Base-by-base conservation (phyloP, 92 coral and sea anemone genomes). In the Zoanthus sansibaricus region DNA sequence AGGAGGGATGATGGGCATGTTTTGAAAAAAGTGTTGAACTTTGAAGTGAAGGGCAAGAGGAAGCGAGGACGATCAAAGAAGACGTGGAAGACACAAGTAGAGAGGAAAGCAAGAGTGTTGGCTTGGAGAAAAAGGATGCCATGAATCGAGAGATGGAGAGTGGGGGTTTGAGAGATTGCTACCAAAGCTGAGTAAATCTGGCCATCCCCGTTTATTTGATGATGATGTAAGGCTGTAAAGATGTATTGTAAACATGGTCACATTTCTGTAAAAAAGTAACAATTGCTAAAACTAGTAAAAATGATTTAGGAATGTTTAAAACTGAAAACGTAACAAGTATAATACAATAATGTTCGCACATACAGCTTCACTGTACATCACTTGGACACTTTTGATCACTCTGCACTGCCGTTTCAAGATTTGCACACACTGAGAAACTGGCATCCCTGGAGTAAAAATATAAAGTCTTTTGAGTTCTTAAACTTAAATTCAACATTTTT, bases 341-440 rank as follows among this genome's bases (percentile, higher is more conserved):
- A 11, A 6, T 7, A 49, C 7, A 0, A 49, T 49, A 49, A 49
- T 7, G 55, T 7, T 7, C 55, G 16, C 6, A 78, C 94, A 90
- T 82, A 97, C 99, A 86, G 99, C 99, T 84, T 97, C 99, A 89
- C 99, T 97, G 91, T 97, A 97, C 95, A 97, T 97, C 3, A 94
- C 98, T 87, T 97, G 98, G 9, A 97, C 99, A 87, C 92, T 88
- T 72, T 94, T 97, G 76, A 97, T 97, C 17, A 96, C 96, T 33
- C 95, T 89, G 49, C 99, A 97, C 58, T 97, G 99, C 11, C 98
- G 96, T 79, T 95, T 97, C 47, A 97, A 90, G 87, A 95, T 92
- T 85, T 97, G 99, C 75, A 97, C 98, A 83, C 99, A 97, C 71
- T 97, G 99, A 7, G 97, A 93, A 54, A 97, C 93, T 15, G 98